Base-by-base conservation (phyloP, 1,140 invertebrate genomes). In the Lordiphosa mommai region DNA sequence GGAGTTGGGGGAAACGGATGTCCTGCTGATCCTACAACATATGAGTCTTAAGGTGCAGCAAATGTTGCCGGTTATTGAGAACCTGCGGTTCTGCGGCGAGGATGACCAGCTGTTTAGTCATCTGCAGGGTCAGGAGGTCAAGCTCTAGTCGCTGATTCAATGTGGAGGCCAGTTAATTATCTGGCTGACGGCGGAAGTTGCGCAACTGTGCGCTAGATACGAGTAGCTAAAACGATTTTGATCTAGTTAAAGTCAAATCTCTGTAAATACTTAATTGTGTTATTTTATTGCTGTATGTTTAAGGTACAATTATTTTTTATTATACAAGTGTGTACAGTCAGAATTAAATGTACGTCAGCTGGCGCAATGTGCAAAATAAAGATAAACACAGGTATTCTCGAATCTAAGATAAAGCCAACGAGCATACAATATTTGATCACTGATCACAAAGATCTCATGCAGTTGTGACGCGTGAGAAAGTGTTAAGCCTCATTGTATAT, bases 21-120 rank as follows among this genome's bases (percentile, higher is more conserved):
- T 80, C 3, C 32, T 74, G 12, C 36, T 85, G 12, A 60, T 86
- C 38, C 65, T 89, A 4, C 72, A 86, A 3, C 59, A 68, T 43
- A 67, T 89, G 60, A 71, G 65, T 20, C 47, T 70, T 0, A 79
- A 86, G 44, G 61, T 82, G 6, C 77, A 87, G 29, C 47, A 84
- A 27, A 57, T 82, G 57, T 51, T 88, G 56, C 76, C 84, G 0
- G 72, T 74, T 9, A 38, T 55, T 3, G 41, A 50, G 7, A 86
- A 87, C 34, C 40, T 87, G 20, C 58, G 70, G 2, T 87, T 71
- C 38, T 58, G 61, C 44, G 69, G 65, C 40, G 79, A 66, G 7
- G 72, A 71, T 8, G 58, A 60, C 36, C 58, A 67, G 5, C 23
- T 70, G 1, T 30, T 14, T 23, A 51, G 58, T n/a, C 40, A 63